These are phyloP conservation scores for Cryptoprocta ferox DNA, from an alignment of 2,797 vertebrate species.

Conservation along the genomic window DNA sequence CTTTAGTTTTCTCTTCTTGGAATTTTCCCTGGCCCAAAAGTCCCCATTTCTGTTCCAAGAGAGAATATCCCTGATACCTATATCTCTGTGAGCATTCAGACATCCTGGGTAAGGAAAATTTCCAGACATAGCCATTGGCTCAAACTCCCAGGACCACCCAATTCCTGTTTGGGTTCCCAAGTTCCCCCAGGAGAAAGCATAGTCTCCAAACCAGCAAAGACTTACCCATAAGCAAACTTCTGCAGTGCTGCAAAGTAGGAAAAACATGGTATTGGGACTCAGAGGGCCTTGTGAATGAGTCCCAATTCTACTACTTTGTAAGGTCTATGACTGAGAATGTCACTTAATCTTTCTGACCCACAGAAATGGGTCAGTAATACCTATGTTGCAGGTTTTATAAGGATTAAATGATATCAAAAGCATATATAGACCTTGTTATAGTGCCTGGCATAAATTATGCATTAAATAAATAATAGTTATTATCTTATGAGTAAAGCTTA, in stretches of 20 bases:
- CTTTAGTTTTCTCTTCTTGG: not conserved
- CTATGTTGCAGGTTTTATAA: not conserved
- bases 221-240: not conserved
- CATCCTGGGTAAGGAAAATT: not conserved
- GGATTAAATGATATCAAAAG: not conserved
- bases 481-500: not conserved
- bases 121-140: not conserved
- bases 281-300: not conserved
- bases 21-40: not conserved
- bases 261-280: not conserved
- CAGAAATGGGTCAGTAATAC: not conserved
- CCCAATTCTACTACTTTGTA: not conserved
- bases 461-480: conserved; percentile 20
- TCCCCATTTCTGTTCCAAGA: not conserved
- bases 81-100: not conserved
- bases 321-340: not conserved
- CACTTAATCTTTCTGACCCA: not conserved
- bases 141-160: not conserved
- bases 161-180: not conserved
- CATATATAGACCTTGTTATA: not conserved
- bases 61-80: not conserved
- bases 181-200: not conserved
- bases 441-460: not conserved
- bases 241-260: not conserved
- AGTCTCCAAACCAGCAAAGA: not conserved